A percentile compares a stretch with the other conserved stretches of the same genome.
Conservation (phyloP, 2,888 invertebrate genomes). For the Xanthia icteritia region DNA sequence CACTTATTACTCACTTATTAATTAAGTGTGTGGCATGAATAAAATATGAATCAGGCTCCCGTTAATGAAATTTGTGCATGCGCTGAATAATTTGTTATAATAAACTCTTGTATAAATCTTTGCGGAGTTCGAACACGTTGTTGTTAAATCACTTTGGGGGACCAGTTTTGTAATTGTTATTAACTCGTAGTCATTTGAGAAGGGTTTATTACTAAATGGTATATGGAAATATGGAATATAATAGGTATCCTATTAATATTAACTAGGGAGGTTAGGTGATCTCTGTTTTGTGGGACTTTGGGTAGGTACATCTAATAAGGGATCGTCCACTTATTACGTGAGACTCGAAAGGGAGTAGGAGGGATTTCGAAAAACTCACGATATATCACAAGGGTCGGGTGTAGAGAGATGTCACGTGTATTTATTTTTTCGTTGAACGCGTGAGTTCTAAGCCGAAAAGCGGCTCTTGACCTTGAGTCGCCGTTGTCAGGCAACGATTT, state of each 20-base stretch:
- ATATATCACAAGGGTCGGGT: no score
- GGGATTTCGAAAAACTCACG: no score
- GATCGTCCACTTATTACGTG: no score
- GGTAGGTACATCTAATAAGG: background rate
- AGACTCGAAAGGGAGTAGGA: no score
- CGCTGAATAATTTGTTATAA: constrained; percentile 63
- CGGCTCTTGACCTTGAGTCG: no score
- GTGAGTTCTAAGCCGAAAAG: no score
- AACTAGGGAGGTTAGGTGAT: background rate
- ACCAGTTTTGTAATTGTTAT: constrained; percentile 54
- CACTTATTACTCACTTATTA: constrained; percentile 67
- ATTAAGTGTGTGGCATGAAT: constrained; percentile 67
- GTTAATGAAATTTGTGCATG: constrained; percentile 68
- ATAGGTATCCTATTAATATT: constrained; percentile 8
- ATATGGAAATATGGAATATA: constrained; percentile 5
- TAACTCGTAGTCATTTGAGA: constrained; percentile 46
- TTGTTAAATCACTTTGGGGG: constrained; percentile 52
- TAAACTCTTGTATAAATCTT: constrained; percentile 61
- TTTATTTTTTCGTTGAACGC: no score
- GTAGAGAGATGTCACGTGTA: no score
- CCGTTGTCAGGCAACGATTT: no score
- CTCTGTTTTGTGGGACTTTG: background rate
- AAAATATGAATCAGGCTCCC: constrained; percentile 63
- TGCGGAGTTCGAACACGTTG: constrained; percentile 61
- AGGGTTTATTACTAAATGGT: constrained; percentile 36